Evolutionary conservation across 2,888 invertebrate species (phyloP).

Genomic region (Lordiphosa andalusiaca): DNA sequence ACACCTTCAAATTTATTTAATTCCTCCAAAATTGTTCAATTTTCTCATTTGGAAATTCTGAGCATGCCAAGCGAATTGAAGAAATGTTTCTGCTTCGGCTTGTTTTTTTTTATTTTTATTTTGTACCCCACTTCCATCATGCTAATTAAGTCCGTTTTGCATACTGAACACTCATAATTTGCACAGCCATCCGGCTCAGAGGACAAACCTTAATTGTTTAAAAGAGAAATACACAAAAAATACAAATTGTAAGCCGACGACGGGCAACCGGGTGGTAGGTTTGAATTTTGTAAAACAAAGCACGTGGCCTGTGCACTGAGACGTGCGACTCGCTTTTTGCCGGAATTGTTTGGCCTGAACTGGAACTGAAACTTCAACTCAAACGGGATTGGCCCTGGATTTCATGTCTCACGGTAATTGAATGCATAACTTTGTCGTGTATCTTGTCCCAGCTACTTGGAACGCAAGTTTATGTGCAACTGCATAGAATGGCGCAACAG

Average conservation of each 20-base stretch:
- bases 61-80: no score
- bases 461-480: constrained; percentile 8
- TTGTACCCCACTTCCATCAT: background rate
- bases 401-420: constrained; percentile 13
- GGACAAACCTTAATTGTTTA: constrained; percentile 10
- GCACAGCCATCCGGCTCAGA: constrained; percentile 6
- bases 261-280: background rate
- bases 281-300: constrained; percentile 6
- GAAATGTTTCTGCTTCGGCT: background rate
- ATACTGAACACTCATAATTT: constrained; percentile 14
- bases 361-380: no score
- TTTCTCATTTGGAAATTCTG: no score
- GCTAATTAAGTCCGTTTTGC: constrained; percentile 13
- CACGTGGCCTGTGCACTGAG: constrained; percentile 8
- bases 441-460: constrained; percentile 1
- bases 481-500: constrained; percentile 2
- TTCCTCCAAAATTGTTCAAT: no score
- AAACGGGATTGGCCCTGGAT: background rate
- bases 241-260: background rate
- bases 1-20: no score
- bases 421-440: constrained; percentile 13
- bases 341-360: background rate
- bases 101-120: background rate
- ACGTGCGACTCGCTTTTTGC: constrained; percentile 9
- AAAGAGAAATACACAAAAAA: background rate